Evolutionary conservation across 2,797 vertebrate species (phyloP).

Genomic region (Lutjanus argentimaculatus): DNA sequence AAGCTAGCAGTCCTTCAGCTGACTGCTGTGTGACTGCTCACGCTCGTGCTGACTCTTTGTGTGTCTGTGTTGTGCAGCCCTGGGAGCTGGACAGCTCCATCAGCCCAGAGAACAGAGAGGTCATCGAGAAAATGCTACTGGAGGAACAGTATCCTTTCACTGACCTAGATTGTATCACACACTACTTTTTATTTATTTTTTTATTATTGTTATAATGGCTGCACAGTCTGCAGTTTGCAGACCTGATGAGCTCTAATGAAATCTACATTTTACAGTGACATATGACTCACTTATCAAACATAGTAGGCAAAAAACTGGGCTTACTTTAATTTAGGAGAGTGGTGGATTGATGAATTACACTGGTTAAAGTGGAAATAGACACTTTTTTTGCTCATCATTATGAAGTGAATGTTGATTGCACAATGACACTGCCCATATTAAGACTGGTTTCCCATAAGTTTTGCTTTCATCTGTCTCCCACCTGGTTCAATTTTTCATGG

Average conservation of each 20-base stretch:
- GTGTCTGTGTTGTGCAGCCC: constrained; percentile 84
- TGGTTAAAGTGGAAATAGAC: not conserved
- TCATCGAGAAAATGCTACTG: constrained; percentile 95
- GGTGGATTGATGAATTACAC: not conserved
- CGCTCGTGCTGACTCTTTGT: not conserved
- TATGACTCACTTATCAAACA: not conserved
- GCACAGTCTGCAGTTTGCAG: not conserved
- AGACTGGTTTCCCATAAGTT: too few relatives aligned
- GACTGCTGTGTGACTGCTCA: not conserved
- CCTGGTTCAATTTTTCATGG: too few relatives aligned
- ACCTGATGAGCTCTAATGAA: not conserved
- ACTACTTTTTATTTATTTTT: not conserved
- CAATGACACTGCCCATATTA: too few relatives aligned
- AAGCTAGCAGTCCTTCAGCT: not conserved
- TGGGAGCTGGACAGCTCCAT: constrained; percentile 96
- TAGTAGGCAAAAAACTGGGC: not conserved
- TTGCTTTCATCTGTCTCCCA: too few relatives aligned
- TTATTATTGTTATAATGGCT: not conserved
- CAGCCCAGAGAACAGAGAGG: constrained; percentile 94
- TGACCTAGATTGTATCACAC: not conserved
- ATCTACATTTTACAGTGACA: not conserved
- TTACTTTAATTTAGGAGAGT: not conserved
- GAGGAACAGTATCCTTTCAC: constrained; percentile 97
- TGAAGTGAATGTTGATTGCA: too few relatives aligned
- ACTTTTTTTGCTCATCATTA: too few relatives aligned